Conservation (phyloP, 2,797 vertebrate species). For the Myotis planiceps region DNA sequence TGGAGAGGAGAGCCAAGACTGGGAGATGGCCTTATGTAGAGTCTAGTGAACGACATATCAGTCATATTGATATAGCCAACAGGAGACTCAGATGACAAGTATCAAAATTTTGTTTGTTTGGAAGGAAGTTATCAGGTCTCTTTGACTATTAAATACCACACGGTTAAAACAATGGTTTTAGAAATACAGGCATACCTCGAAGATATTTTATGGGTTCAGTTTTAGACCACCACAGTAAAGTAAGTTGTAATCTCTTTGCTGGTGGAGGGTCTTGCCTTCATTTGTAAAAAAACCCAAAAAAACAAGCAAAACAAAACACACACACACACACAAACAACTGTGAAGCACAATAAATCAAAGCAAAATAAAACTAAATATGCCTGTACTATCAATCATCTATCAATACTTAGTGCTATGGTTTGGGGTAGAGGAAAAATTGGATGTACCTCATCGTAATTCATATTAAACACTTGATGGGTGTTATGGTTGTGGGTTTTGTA, state of each 20-base stretch:
- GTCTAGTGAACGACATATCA: neutral
- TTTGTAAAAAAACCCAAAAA: neutral
- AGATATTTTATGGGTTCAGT: neutral
- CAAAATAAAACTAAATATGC: neutral
- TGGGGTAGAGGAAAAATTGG: neutral
- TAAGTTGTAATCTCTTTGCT: neutral
- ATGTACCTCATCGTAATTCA: neutral
- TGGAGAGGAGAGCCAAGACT: neutral
- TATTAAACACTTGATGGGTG: neutral
- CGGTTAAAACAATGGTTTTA: neutral
- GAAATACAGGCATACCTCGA: neutral
- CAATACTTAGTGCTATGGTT: neutral
- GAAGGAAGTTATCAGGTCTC: neutral
- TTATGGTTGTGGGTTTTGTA: neutral
- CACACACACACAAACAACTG: neutral
- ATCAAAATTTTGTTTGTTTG: neutral
- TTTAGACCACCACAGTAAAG: neutral
- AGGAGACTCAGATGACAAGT: neutral
- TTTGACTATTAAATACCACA: neutral
- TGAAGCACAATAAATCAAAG: neutral
- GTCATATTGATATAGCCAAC: neutral
- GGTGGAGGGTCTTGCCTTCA: neutral
- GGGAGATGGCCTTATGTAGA: neutral
- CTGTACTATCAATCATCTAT: neutral
- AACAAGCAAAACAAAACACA: neutral